Evolutionary conservation across 2,797 vertebrate genomes (phyloP).

Genomic region (Rhynchonycteris naso): DNA sequence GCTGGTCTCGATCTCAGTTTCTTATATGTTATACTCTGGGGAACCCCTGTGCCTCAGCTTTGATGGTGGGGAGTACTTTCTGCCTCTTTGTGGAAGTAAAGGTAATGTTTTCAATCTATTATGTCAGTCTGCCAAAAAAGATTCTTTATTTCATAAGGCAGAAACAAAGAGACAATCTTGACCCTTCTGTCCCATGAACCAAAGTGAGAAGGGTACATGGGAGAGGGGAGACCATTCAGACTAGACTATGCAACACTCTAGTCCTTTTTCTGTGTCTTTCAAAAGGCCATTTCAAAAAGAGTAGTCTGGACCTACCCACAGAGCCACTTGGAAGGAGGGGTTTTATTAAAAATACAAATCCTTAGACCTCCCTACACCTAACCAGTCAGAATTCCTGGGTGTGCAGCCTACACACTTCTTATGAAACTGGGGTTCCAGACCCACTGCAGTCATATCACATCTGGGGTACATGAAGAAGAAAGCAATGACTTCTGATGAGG

Average conservation of each 20-base stretch:
- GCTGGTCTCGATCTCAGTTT: background rate
- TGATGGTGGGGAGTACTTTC: constrained; percentile 49
- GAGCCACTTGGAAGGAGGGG: background rate
- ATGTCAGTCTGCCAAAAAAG: constrained; percentile 28
- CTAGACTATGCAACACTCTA: background rate
- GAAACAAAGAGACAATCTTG: background rate
- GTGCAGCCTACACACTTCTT: background rate
- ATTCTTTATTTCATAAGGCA: constrained; percentile 33
- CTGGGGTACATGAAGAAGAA: background rate
- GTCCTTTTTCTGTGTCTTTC: background rate
- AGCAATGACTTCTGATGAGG: background rate
- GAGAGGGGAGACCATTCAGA: background rate
- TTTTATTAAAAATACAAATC: background rate
- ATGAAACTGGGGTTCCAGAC: background rate
- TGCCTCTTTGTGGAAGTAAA: constrained; percentile 51
- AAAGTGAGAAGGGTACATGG: background rate
- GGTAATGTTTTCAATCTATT: constrained; percentile 14
- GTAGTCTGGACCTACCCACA: background rate
- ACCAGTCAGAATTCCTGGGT: background rate
- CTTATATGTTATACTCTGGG: background rate
- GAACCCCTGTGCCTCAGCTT: background rate
- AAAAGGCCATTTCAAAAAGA: background rate
- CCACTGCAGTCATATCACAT: background rate
- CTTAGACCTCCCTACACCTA: background rate
- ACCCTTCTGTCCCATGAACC: background rate